phyloP scores from a whole-genome alignment of 2,888 invertebrate species.

The Scotopteryx bipunctaria region DNA sequence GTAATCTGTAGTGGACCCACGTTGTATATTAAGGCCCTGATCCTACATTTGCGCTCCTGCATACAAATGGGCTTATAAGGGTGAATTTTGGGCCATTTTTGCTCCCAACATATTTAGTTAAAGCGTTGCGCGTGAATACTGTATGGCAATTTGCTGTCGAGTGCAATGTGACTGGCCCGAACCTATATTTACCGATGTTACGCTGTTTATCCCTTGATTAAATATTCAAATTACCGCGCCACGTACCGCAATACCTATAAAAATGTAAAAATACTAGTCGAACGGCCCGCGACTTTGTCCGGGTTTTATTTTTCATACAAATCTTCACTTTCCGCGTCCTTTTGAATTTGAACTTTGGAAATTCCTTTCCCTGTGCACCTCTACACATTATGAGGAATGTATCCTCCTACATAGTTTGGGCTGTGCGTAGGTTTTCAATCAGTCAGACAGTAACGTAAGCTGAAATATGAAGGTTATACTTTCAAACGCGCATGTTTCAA shows the following conservation, averaged over 20 bases:
- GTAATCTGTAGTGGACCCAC: slow-evolving; percentile 22
- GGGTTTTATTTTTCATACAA: no score
- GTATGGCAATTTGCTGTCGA: slow-evolving; percentile 8
- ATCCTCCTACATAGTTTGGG: no score
- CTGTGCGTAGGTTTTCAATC: no score
- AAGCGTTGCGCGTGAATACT: slow-evolving; percentile 1
- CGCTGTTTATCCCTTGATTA: slow-evolving; percentile 15
- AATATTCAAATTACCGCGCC: slow-evolving; percentile 20
- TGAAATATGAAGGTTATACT: neutral
- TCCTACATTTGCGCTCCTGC: slow-evolving; percentile 13
- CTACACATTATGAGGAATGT: no score
- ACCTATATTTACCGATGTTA: slow-evolving; percentile 9
- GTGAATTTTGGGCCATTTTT: slow-evolving; percentile 5
- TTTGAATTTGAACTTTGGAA: no score
- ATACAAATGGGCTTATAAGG: slow-evolving; percentile 25
- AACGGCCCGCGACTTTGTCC: no score
- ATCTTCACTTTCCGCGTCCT: no score
- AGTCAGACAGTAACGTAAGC: no score
- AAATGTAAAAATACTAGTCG: no score
- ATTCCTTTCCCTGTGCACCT: no score
- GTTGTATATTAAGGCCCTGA: slow-evolving; percentile 16
- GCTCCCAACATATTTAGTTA: slow-evolving; percentile 5
- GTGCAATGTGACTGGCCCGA: slow-evolving; percentile 2
- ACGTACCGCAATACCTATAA: slow-evolving; percentile 14
- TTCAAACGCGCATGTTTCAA: neutral